Conservation (phyloP, 2,888 invertebrate species). For the Petrophora chlorosata region DNA sequence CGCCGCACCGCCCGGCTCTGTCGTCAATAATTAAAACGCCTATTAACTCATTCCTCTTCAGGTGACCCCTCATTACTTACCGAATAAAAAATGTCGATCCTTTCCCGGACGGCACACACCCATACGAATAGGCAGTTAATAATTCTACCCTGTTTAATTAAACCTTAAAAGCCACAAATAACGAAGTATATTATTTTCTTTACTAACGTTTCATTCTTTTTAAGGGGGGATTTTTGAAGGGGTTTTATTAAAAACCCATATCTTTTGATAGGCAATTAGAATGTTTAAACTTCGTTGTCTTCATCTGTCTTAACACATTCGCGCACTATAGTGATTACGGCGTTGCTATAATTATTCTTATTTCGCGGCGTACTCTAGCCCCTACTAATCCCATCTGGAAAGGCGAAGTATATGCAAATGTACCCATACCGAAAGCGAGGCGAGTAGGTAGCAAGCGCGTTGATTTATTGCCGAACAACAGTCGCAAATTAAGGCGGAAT, state of each 20-base stretch:
- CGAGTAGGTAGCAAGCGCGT: constrained; percentile 39
- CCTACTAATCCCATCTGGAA: constrained; percentile 19
- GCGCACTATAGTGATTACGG: not conserved
- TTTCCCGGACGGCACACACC: constrained; percentile 39
- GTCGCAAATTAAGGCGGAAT: constrained; percentile 78
- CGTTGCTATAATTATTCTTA: constrained; percentile 3
- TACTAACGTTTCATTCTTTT: not conserved
- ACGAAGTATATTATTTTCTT: not conserved
- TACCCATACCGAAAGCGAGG: constrained; percentile 3
- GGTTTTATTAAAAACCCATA: not conserved
- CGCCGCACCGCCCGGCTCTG: constrained; percentile 47
- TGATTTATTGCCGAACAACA: constrained; percentile 79
- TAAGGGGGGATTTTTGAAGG: no score
- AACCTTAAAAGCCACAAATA: constrained; percentile 16
- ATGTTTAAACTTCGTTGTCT: no score
- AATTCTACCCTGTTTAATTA: constrained; percentile 33
- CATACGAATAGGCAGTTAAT: constrained; percentile 31
- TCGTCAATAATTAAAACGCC: constrained; percentile 81
- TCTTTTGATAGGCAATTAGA: not conserved
- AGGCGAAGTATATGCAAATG: constrained; percentile 31
- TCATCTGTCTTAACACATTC: no score
- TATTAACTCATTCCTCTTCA: constrained; percentile 81
- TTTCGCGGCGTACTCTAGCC: not conserved
- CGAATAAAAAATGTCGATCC: constrained; percentile 57
- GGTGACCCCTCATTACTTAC: constrained; percentile 72